phyloP scores from a whole-genome alignment of 2,113 vertebrate genomes.

The Madoqua kirkii region DNA sequence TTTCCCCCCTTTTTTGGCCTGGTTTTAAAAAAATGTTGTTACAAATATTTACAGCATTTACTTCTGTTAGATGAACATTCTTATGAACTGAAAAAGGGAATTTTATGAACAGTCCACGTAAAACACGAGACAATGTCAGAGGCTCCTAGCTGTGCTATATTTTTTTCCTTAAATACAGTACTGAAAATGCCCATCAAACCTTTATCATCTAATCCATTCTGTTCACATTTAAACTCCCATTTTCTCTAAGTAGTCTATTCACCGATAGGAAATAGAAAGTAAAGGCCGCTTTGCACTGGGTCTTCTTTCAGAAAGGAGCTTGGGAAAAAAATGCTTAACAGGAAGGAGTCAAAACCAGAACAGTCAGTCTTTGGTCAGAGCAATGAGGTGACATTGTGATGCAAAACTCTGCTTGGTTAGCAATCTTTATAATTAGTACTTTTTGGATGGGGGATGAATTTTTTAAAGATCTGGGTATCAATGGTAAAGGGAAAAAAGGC shows the following conservation, averaged over 20 bases:
- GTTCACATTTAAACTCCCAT: conserved; percentile 66
- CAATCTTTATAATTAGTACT: conserved; percentile 61
- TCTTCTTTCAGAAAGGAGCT: conserved; percentile 66
- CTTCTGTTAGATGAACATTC: conserved; percentile 79
- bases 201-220: conserved; percentile 60
- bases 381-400: conserved; percentile 73
- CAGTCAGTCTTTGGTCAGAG: conserved; percentile 81
- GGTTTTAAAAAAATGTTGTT: conserved; percentile 78
- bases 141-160: conserved; percentile 62
- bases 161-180: conserved; percentile 71
- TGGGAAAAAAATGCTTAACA: conserved; percentile 62
- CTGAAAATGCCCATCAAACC: conserved; percentile 61
- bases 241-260: conserved; percentile 68
- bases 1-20: conserved; percentile 75
- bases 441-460: conserved; percentile 41
- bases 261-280: conserved; percentile 47
- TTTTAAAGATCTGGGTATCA: conserved; percentile 49
- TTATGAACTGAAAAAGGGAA: conserved; percentile 77
- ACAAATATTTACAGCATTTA: conserved; percentile 86
- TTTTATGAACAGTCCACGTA: conserved; percentile 72
- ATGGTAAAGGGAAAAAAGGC: not conserved
- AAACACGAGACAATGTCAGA: conserved; percentile 69
- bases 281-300: conserved; percentile 69
- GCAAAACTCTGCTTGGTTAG: conserved; percentile 64
- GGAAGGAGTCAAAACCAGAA: conserved; percentile 66